phyloP scores from a whole-genome alignment of 2,888 invertebrate species.

The Gryllus longicercus region DNA sequence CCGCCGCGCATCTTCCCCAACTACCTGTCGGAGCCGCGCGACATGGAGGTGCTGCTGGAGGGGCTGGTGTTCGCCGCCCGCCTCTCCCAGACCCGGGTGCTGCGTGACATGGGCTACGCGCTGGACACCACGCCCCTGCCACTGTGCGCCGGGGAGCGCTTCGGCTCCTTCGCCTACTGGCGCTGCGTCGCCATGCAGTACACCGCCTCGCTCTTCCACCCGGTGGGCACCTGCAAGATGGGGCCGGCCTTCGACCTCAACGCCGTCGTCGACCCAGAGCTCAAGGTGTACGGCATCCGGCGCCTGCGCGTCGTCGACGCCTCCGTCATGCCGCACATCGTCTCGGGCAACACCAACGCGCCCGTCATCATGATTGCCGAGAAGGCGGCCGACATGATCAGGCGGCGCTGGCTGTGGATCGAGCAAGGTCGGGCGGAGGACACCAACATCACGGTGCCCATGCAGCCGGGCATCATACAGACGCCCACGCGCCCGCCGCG shows the following conservation, averaged over 20 bases:
- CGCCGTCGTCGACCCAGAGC: slow-evolving; percentile 47
- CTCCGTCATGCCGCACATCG: slow-evolving; percentile 62
- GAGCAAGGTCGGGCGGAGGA: neutral
- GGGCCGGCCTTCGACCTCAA: slow-evolving; percentile 44
- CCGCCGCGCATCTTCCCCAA: slow-evolving; percentile 70
- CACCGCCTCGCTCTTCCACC: slow-evolving; percentile 39
- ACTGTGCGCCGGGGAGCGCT: slow-evolving; percentile 56
- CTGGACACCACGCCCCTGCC: slow-evolving; percentile 43
- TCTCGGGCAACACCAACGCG: slow-evolving; percentile 68
- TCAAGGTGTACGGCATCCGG: slow-evolving; percentile 60
- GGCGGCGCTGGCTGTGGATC: slow-evolving; percentile 45
- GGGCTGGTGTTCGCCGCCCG: slow-evolving; percentile 44
- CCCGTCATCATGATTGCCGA: slow-evolving; percentile 66
- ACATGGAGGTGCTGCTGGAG: slow-evolving; percentile 45
- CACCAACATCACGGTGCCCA: neutral
- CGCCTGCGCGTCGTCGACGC: slow-evolving; percentile 66
- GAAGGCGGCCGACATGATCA: slow-evolving; percentile 63
- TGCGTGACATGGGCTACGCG: slow-evolving; percentile 40
- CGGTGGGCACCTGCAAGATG: slow-evolving; percentile 44
- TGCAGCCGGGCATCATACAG: neutral
- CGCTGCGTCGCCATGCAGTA: slow-evolving; percentile 56
- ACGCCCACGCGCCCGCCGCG: neutral
- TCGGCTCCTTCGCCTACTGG: slow-evolving; percentile 65
- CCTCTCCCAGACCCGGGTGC: slow-evolving; percentile 40
- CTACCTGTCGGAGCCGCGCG: slow-evolving; percentile 55